Conservation (phyloP, 1,140 invertebrate genomes). For the Drosophila kanapiae region DNA sequence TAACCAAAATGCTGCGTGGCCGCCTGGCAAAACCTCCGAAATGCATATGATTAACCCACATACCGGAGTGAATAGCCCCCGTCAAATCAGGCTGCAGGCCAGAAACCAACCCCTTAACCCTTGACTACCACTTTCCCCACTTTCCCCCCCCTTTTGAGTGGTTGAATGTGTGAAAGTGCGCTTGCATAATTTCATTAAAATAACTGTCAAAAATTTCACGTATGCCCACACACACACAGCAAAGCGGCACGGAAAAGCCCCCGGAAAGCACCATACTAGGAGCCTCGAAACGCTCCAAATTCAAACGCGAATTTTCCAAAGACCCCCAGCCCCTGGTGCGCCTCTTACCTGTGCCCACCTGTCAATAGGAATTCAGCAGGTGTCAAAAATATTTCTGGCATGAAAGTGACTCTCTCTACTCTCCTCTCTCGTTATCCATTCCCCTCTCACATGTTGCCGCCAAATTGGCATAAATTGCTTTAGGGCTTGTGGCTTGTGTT, state of each 20-base stretch:
- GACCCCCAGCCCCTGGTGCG: not conserved
- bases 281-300: constrained; percentile 57
- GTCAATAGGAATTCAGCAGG: constrained; percentile 81
- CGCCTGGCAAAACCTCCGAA: constrained; percentile 35
- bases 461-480: constrained; percentile 69
- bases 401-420: constrained; percentile 41
- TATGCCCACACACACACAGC: constrained; percentile 53
- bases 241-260: constrained; percentile 16
- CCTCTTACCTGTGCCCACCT: constrained; percentile 42
- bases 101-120: not conserved
- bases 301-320: constrained; percentile 64
- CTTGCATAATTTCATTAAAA: constrained; percentile 83
- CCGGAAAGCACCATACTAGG: constrained; percentile 10
- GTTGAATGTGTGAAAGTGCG: constrained; percentile 73
- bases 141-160: constrained; percentile 16
- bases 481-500: constrained; percentile 39
- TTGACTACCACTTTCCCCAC: not conserved
- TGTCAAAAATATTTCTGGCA: constrained; percentile 81
- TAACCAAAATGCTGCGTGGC: constrained; percentile 61
- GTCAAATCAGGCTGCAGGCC: constrained; percentile 35
- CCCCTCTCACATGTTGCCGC: not conserved
- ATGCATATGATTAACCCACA: constrained; percentile 76
- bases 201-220: constrained; percentile 82
- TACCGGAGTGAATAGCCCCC: constrained; percentile 20
- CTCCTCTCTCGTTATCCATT: constrained; percentile 10